Conservation (phyloP, 2,888 invertebrate genomes). For the Nasonovia ribisnigri region DNA sequence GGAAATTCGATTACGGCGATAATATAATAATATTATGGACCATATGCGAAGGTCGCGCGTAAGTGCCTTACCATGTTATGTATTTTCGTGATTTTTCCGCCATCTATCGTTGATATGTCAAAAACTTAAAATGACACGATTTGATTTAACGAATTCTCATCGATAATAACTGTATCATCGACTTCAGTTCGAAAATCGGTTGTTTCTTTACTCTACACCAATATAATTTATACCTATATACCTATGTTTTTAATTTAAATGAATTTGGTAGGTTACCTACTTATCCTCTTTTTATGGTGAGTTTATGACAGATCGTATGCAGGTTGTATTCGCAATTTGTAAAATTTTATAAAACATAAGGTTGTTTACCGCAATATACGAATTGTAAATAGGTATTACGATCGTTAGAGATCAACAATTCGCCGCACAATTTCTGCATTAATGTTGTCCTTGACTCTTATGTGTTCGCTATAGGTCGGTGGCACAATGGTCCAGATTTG, state of each 20-base stretch:
- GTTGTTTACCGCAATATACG: background rate
- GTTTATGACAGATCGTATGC: background rate
- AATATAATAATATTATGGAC: slow-evolving; percentile 35
- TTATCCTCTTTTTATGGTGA: background rate
- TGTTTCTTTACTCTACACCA: background rate
- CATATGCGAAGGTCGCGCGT: slow-evolving; percentile 39
- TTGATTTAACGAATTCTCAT: background rate
- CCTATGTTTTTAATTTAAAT: background rate
- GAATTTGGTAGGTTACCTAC: background rate
- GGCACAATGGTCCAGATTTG: slow-evolving; percentile 6
- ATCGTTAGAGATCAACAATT: background rate
- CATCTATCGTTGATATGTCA: background rate
- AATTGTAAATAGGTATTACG: background rate
- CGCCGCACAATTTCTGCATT: background rate
- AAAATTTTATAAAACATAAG: background rate
- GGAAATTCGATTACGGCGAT: slow-evolving; percentile 55
- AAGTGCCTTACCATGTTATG: background rate
- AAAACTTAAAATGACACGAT: background rate
- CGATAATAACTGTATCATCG: background rate
- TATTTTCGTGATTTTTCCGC: background rate
- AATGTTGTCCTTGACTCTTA: background rate
- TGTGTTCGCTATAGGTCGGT: background rate
- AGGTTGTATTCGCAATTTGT: background rate
- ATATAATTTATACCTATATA: background rate
- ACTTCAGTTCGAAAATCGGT: background rate